Base-by-base conservation (phyloP, 1,140 invertebrate species). In the Ditylenchus dipsaci region DNA sequence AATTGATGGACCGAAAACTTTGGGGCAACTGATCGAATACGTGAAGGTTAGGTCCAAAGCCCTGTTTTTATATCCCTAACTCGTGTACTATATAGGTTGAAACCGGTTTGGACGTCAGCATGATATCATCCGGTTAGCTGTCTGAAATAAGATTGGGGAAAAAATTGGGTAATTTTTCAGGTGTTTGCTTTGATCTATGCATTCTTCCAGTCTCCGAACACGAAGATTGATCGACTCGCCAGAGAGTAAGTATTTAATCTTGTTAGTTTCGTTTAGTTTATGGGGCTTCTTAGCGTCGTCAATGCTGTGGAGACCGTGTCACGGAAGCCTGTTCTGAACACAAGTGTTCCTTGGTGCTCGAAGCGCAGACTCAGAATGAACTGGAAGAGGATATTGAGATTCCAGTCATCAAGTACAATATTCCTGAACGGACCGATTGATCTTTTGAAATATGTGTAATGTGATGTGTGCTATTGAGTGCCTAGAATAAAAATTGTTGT, bases 101-200 rank as follows among this genome's bases (percentile, higher is more conserved):
- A 30, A 78, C 76, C 78, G 90, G 91, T 73, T 85, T 97, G 23
- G 91, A 96, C 83, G 94, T 97, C 21, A 95, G 93, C 0, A 98
- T 98, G 95, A 83, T 98, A 62, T 96, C 93, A 15, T 93, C 97
- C 82, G 94, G 33, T 38, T 5, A 38, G 3, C 11, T 38, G 11
- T 38, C 33, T 5, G 33, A 5, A 11, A 5, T 38, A 5, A 3
- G 3, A 5, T 38, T 38, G 3, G n/a, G n/a, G n/a, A n/a, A 38
- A 38, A 38, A 38, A 38, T 38, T 11, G 33, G 33, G 33, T 11
- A 38, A 38, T 38, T 38, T 38, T 38, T 38, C 11, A 11, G 11
- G 33, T 94, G 26, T 92, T 97, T 0, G 95, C 91, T 76, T 96
- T 98, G 92, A 85, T 98, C 15, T 98, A 95, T 84, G 95, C 95